Base-by-base conservation (phyloP, 92 coral and sea anemone genomes). In the Epizoanthus illoricatus region DNA sequence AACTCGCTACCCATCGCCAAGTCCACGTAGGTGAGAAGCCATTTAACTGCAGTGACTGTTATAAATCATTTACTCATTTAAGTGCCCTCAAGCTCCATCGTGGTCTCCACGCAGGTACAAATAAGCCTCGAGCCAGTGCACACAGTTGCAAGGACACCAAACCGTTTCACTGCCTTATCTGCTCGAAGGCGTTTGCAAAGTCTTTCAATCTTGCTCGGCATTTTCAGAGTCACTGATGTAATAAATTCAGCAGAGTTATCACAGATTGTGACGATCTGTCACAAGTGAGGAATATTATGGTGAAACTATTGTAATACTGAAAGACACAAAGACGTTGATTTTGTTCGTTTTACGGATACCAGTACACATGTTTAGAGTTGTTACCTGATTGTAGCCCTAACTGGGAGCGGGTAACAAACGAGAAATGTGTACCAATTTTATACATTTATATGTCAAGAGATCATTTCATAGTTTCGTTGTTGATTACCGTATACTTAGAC, bases 81-180 rank as follows among this genome's bases (percentile, higher is more conserved):
- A 24, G 33, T 28, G 43, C 70, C 40, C 70, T 65, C 8, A 28
- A 65, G 43, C 8, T 7, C 17, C 70, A 65, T 19, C 70, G 28
- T 12, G 18, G 40, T 24, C 39, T 21, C 40, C 70, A 65, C 21
- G 40, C 33, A 5, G 40, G 42, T 15, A 17, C 40, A 65, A 65
- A 5, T 39, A 65, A 4, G 2, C 42, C 70, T 1, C 16, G 21
- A 39, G 43, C 42, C 19, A 24, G 40, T 12, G 18, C 42, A 24
- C 39, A 65, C 15, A 6, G 12, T 11, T 8, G 17, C 70, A 10
- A 28, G 17, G 43, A 65, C 42, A 24, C 42, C 12, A 65, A 65
- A 17, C 42, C 70, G 5, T 65, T 65, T 65, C 70, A 65, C 70
- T 65, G 70, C 42, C 70, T 65, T 33, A 24, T 65, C 8, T 65